Evolutionary conservation across 2,113 vertebrate species (phyloP).

Genomic region (Melospiza georgiana): DNA sequence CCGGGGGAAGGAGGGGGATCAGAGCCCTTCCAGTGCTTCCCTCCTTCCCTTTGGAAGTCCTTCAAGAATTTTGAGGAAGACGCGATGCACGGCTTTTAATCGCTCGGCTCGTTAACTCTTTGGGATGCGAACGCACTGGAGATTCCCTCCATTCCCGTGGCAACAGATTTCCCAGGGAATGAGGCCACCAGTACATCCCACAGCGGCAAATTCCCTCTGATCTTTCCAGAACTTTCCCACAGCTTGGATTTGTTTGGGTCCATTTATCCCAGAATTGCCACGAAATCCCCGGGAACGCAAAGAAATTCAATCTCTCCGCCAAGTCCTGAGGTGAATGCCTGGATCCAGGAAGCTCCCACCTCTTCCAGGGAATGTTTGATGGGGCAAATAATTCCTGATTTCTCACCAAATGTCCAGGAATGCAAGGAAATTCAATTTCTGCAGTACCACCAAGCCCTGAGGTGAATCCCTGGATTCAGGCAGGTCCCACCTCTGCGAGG

Average conservation of each 20-base stretch:
- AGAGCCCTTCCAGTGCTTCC: background rate
- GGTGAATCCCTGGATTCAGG: rapidly evolving
- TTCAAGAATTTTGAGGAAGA: constrained; percentile 6
- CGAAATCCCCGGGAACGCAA: background rate
- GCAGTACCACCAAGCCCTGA: background rate
- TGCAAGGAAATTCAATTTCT: background rate
- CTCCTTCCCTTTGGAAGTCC: constrained; percentile 24
- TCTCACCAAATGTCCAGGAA: no score
- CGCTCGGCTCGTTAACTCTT: background rate
- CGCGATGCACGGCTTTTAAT: background rate
- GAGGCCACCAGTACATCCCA: background rate
- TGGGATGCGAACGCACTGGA: rapidly evolving
- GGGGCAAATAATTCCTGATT: no score
- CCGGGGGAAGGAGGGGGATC: background rate
- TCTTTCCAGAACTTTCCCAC: background rate
- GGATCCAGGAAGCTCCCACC: no score
- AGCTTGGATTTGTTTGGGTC: background rate
- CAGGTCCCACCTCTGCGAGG: background rate
- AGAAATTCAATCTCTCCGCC: background rate
- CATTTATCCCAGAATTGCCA: background rate
- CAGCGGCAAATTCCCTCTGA: background rate
- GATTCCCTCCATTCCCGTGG: background rate
- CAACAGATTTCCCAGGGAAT: background rate
- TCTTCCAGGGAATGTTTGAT: no score
- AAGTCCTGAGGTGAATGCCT: no score